phyloP scores from a whole-genome alignment of 2,888 invertebrate species.

The Thymelicus lineola region DNA sequence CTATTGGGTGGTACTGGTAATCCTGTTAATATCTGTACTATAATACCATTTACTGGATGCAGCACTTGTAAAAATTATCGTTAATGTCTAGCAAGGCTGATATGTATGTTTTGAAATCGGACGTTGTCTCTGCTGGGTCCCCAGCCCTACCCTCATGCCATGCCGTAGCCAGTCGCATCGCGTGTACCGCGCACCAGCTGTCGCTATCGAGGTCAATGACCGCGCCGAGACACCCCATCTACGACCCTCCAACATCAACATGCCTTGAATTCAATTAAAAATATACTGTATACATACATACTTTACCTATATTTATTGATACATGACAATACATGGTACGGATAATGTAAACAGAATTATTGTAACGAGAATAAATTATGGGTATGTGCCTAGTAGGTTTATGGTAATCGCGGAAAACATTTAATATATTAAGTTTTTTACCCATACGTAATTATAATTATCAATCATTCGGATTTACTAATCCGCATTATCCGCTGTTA shows the following conservation, averaged over 20 bases:
- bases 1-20: too few relatives aligned
- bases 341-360: too few relatives aligned
- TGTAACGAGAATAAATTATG: neutral
- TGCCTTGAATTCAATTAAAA: constrained; percentile 47
- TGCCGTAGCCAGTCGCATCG: constrained; percentile 33
- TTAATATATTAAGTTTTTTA: neutral
- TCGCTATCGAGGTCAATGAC: constrained; percentile 70
- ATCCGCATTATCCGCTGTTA: neutral
- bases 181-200: constrained; percentile 59
- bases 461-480: neutral
- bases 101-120: constrained; percentile 15
- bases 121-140: constrained; percentile 18
- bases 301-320: too few relatives aligned
- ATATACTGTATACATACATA: too few relatives aligned
- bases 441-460: neutral
- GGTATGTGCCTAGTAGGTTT: too few relatives aligned
- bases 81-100: neutral
- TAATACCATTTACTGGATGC: neutral
- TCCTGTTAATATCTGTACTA: too few relatives aligned
- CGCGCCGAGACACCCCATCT: constrained; percentile 59
- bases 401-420: neutral
- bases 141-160: constrained; percentile 32
- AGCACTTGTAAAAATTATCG: neutral
- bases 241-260: constrained; percentile 54
- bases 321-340: too few relatives aligned